phyloP scores from a whole-genome alignment of 2,797 vertebrate species.

The Crax fasciolata region DNA sequence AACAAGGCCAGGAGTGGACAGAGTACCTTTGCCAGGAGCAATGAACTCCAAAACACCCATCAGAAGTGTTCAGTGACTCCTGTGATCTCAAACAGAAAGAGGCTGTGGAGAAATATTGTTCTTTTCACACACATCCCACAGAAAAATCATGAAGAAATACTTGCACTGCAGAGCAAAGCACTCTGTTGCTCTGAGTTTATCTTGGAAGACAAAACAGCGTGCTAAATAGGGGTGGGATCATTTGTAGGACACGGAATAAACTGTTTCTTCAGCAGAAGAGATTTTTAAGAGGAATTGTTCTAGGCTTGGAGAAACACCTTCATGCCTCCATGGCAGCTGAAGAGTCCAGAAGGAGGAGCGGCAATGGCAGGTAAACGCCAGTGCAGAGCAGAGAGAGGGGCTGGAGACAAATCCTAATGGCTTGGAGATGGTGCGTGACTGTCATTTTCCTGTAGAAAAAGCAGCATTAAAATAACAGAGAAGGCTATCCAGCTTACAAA shows the following conservation, averaged over 20 bases:
- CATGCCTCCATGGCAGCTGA: neutral
- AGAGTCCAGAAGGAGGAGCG: neutral
- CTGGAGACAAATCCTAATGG: neutral
- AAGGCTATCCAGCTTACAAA: neutral
- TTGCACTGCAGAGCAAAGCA: neutral
- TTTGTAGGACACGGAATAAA: neutral
- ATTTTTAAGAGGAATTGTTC: neutral
- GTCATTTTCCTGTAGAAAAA: neutral
- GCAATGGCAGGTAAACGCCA: rapidly evolving
- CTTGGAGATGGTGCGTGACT: neutral
- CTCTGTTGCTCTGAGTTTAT: neutral
- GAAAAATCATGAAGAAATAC: neutral
- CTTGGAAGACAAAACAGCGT: neutral
- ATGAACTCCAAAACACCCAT: conserved; percentile 11
- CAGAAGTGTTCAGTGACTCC: neutral
- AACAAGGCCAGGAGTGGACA: neutral
- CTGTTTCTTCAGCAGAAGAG: neutral
- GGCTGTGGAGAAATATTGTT: neutral
- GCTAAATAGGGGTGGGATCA: neutral
- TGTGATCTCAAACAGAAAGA: neutral
- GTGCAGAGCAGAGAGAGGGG: neutral
- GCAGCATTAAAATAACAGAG: neutral
- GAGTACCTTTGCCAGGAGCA: neutral
- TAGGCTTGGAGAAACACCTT: neutral
- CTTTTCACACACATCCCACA: neutral